These are phyloP conservation scores for Cynocephalus volans DNA, from an alignment of 2,113 vertebrate genomes.

Conservation along the genomic window DNA sequence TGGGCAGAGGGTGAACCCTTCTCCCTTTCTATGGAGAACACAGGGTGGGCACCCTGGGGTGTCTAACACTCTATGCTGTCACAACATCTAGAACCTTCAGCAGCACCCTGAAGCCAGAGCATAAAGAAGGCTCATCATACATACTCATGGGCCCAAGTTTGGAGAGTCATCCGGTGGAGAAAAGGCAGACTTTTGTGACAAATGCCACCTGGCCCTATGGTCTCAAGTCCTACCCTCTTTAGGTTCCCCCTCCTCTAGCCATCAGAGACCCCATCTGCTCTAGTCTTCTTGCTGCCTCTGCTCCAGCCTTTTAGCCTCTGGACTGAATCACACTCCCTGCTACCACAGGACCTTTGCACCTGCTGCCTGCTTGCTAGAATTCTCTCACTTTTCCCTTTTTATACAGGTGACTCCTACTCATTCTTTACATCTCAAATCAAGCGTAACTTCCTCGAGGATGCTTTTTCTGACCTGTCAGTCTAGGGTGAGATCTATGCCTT, in stretches of 20 bases:
- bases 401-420: background rate
- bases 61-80: background rate
- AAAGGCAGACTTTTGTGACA: background rate
- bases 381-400: background rate
- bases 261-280: background rate
- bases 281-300: background rate
- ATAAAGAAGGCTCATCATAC: background rate
- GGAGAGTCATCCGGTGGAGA: background rate
- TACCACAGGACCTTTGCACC: background rate
- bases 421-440: conserved; percentile 4
- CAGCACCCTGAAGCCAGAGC: background rate
- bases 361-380: background rate
- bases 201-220: background rate
- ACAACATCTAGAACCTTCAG: background rate
- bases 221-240: background rate
- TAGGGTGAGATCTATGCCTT: background rate
- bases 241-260: background rate
- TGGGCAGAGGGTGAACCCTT: background rate
- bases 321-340: background rate
- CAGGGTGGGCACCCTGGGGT: background rate
- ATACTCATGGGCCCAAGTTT: background rate
- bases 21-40: background rate
- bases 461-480: background rate
- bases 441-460: background rate
- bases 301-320: background rate